Evolutionary conservation across 2,797 vertebrate species (phyloP), one percentile per base, ranked within the genome.

Genomic region (Sebastes taczanowskii): DNA sequence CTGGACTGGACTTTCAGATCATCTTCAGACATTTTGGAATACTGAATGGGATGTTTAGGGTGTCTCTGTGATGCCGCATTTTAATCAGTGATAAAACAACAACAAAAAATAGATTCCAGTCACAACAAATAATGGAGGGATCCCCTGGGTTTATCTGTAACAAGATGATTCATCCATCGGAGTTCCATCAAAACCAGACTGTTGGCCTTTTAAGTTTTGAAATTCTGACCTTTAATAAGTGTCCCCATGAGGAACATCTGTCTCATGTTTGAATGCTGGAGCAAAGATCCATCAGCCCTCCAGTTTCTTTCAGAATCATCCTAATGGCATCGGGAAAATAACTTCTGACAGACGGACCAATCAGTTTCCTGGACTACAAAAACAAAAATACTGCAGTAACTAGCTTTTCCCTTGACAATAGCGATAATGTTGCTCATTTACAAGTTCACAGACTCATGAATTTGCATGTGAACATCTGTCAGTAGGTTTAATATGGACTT

Each of bases 181-280:
- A 30, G 59, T 16, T 46, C 69, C 27, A 80, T 85, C 76, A 69
- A 77, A 91, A 85, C 18, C 69, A 63, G 74, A 85, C 74, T 73
- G 58, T n/a, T 86, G 81, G 62, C 83, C 87, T 86, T 88, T 90
- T 34, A 65, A 20, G 70, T 61, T 81, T 61, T 80, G 38, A 86
- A 86, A 81, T 65, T 72, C 46, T 84, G 87, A 91, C 84, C 89
- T 93, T 92, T 90, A 68, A 74, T 86, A 83, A 80, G n/a, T 30
- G n/a, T 72, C 73, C 74, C 77, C 69, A 3, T 30, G 74, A 78
- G 80, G 58, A 87, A 74, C 69, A 85, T 82, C 77, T 34, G 71
- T 86, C 83, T 83, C 42, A 77, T 62, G 58, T 82, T 73, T 74
- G 23, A 88, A 81, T 62, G 75, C 42, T 32, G 70, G 5, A 60